These are phyloP conservation scores for Sardina pilchardus DNA, from an alignment of 2,113 vertebrate genomes.

Conservation along the genomic window DNA sequence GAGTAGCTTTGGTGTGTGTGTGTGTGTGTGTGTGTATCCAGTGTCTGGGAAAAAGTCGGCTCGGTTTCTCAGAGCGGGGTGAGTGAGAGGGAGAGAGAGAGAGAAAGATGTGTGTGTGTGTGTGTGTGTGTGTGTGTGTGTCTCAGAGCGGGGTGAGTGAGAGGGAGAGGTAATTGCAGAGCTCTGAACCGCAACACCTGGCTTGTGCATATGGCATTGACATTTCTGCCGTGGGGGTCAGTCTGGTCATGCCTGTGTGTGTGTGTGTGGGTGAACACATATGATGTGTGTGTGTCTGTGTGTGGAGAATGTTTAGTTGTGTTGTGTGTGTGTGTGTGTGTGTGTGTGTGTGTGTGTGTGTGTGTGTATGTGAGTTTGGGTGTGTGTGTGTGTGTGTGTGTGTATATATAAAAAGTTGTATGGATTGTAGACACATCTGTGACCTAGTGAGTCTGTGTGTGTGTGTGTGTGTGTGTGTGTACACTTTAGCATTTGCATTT, in stretches of 20 bases:
- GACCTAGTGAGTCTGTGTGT: background rate
- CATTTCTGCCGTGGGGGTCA: conserved; percentile 9
- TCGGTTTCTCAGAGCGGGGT: background rate
- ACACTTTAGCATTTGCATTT: background rate
- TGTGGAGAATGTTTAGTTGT: too few species aligned
- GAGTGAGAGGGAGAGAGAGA: background rate
- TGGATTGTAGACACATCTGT: conserved; percentile 21
- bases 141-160: background rate
- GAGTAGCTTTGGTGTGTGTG: background rate
- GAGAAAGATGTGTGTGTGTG: too few species aligned
- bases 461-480: conserved; percentile 14
- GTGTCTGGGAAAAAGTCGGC: background rate
- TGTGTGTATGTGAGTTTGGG: background rate
- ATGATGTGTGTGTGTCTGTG: conserved; percentile 43
- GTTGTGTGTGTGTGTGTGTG: conserved; percentile 44
- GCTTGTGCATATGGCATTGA: conserved; percentile 16
- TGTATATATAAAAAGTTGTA: background rate
- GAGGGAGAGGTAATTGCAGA: background rate
- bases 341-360: conserved; percentile 32
- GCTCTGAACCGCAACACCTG: background rate
- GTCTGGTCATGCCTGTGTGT: conserved; percentile 27
- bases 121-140: conserved; percentile 10
- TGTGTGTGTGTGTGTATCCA: background rate
- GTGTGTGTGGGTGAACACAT: too few species aligned
- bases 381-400: background rate